Base-by-base conservation (phyloP, 2,113 vertebrate genomes). In the Anas platyrhynchos region DNA sequence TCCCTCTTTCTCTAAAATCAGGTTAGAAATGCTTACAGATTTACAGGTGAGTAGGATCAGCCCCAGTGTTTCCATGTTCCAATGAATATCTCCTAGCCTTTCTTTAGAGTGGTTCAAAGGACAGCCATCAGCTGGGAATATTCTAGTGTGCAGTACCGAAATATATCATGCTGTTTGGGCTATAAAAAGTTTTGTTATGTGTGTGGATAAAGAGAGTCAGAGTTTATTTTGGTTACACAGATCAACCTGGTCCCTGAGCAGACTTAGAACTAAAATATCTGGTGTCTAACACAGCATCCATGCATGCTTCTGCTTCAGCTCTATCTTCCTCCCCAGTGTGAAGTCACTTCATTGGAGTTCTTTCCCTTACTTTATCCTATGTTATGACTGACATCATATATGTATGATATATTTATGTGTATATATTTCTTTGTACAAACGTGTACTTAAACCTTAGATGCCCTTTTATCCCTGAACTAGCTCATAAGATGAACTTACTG, bases 371-470 rank as follows among this genome's bases (percentile, higher is more conserved):
- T 65, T 27, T 32, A 11, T 16, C 52, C 26, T 91, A 0, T 54
- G 13, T 31, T 81, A 21, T 46, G 21, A 34, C 58, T 83, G 63
- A 36, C 16, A 36, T 54, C 11, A 16, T 26, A 13, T 13, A 17
- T 25, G 11, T 41, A n/a, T 25, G 34, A 52, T 34, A 20, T 7
- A 50, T 1, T 1, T n/a, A 2, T 26, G 2, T 69, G 2, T 26
- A 5, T 32, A 9, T 83, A 6, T 54, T 5, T 55, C 21, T 76
- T 48, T 65, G 27, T 34, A n/a, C 36, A 54, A 73, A 23, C 9
- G 9, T 27, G 18, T 26, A 46, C 7, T 67, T 73, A 73, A 56
- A 55, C 71, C 20, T 43, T 44, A 58, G n/a, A 10, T 63, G n/a
- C 8, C n/a, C 36, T 88, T 82, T 69, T 48, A 32, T 65, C 23